Base-by-base conservation (phyloP, 2,797 vertebrate genomes). In the Onychomys arenicola region DNA sequence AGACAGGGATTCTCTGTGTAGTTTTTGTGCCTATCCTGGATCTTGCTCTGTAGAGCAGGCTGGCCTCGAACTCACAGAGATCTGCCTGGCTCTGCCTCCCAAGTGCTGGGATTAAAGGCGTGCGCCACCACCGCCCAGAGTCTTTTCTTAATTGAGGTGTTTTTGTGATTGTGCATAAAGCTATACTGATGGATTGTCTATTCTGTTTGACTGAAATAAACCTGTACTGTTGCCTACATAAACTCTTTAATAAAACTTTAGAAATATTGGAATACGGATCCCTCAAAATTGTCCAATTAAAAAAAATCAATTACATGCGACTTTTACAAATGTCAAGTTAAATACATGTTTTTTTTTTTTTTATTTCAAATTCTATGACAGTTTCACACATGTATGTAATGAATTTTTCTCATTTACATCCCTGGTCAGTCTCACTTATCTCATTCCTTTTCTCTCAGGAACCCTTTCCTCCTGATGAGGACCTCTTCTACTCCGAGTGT, bases 381-480 rank as follows among this genome's bases (percentile, higher is more conserved):
- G 34, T 69, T 52, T 86, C 32, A 52, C 32, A 46, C 9, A 46
- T 3, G 17, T 65, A 55, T 86, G 16, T 17, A 52, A 71, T 55
- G 13, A 69, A 55, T 55, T n/a, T 52, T 86, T 46, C 2, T 55
- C 13, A 52, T 27, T 55, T 37, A 52, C 23, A 86, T 13, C 1
- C 12, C 32, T 27, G 4, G 34, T 71, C 52, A 11, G 16, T 16
- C 46, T 37, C 16, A 0, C 7, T 71, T 6, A 37, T 71, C 7
- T 27, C 6, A 34, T 27, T 6, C 8, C 1, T 13, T 29, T 43
- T 10, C 14, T 7, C 0, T 14, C 2, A 49, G 10, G 10, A 34
- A 52, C 1, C 19, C 21, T n/a, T 86, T 52, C 19, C 49, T 49
- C 10, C 61, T 65, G 7, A 67, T 19, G 37, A 52, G 21, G 16